Evolutionary conservation across 2,888 invertebrate genomes (phyloP).

Genomic region (Dasypolia templi): DNA sequence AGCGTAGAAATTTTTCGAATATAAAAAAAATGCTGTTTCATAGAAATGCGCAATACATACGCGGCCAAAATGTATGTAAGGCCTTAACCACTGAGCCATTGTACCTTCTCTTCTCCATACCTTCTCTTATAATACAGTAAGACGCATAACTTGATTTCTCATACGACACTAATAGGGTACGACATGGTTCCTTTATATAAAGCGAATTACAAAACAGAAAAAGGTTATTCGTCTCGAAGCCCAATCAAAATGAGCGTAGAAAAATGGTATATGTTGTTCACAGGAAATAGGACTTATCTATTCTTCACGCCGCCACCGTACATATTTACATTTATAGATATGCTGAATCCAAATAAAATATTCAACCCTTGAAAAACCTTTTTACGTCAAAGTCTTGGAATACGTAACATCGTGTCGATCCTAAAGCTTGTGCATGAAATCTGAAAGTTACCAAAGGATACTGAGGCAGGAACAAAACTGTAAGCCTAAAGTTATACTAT

Average conservation of each 20-base stretch:
- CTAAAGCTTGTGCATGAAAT: background rate
- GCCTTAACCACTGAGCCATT: too few species aligned
- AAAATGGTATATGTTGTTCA: constrained; percentile 3
- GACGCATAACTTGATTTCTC: background rate
- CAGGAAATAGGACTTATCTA: background rate
- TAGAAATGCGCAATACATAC: too few species aligned
- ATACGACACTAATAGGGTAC: background rate
- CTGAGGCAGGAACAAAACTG: background rate
- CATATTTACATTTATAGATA: constrained; percentile 40
- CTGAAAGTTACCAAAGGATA: background rate
- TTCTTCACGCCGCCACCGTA: background rate
- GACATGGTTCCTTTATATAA: background rate
- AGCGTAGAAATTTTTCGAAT: too few species aligned
- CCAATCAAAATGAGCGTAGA: constrained; percentile 18
- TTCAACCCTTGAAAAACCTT: constrained; percentile 36
- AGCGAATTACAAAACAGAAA: background rate
- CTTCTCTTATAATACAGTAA: background rate
- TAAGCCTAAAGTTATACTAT: background rate
- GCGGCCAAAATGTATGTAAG: too few species aligned
- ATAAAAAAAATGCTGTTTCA: too few species aligned
- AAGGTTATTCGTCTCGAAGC: background rate
- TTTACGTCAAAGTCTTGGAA: constrained; percentile 25
- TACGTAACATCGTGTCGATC: constrained; percentile 4
- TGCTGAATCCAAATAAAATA: constrained; percentile 49
- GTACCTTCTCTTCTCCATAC: background rate